Evolutionary conservation across 92 coral and sea anemone species (phyloP), one percentile per base, ranked within the genome.

Genomic region (Meandrina meandrites): DNA sequence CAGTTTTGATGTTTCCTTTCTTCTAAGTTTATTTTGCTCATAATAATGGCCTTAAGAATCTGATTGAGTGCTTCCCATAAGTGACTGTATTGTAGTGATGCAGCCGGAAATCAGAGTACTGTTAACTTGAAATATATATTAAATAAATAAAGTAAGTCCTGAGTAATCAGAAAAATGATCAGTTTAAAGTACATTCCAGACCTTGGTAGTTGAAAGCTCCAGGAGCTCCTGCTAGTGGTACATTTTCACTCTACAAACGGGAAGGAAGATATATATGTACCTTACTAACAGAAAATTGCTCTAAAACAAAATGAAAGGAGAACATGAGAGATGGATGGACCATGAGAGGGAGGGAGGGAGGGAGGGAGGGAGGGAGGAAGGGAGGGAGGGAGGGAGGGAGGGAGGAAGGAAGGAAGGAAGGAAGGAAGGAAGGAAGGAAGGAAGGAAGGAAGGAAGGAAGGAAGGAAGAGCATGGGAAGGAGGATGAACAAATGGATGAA

Each of bases 151-250:
- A 40, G 45, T 40, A 40, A 40, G 45, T 40, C 45, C 45, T 40
- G 3, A 40, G 45, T 40, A 2, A 27, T 60, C 8, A 17, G 21
- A 11, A 27, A 45, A 21, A 47, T 48, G 53, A 36, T 28, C 22
- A 24, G 8, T 28, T 8, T 21, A n/a, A 40, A 76, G 8, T 5
- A 17, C 4, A 37, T 19, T 10, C 27, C 82, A 66, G 77, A 92
- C 94, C 94, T 86, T 89, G 88, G 68, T 82, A 92, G 57, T 89
- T 92, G 17, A 36, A 51, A 5, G 87, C 81, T 6, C 94, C 94
- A 48, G 94, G 94, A 4, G 86, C 94, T 27, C 94, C 94, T 54
- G 82, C 70, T 45, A 89, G 40, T 31, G 88, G 47, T 21, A 76
- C 72, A 36, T 13, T 11, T 0, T 66, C 82, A 13, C 67, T 81